Evolutionary conservation across 2,888 invertebrate genomes (phyloP).

Genomic region (Hypomecis atomaria): DNA sequence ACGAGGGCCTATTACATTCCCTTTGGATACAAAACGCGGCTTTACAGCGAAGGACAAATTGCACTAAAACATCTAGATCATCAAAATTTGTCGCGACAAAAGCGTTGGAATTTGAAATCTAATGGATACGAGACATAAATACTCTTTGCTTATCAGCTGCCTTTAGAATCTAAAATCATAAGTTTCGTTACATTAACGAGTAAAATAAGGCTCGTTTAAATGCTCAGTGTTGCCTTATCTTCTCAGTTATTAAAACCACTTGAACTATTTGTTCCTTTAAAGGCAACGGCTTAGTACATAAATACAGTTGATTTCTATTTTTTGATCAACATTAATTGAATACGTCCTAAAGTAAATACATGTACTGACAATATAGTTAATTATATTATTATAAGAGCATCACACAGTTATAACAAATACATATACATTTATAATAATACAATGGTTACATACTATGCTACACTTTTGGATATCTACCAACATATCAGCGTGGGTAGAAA

Average conservation of each 20-base stretch:
- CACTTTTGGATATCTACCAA: no score
- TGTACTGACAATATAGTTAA: constrained; percentile 17
- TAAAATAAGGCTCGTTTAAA: constrained; percentile 23
- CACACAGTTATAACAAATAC: no score
- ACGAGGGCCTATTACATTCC: constrained; percentile 27
- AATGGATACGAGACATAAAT: constrained; percentile 29
- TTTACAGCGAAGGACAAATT: constrained; percentile 23
- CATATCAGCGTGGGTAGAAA: no score
- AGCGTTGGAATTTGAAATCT: constrained; percentile 31
- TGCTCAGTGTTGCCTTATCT: constrained; percentile 26
- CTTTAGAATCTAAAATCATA: constrained; percentile 33
- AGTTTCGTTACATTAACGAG: constrained; percentile 16
- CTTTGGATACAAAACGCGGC: not conserved
- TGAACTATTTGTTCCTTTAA: constrained; percentile 6
- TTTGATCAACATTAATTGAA: constrained; percentile 15
- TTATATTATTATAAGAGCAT: no score
- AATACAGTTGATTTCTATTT: constrained; percentile 27
- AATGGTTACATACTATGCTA: no score
- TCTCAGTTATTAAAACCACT: constrained; percentile 10
- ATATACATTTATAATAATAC: no score
- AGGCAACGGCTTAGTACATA: constrained; percentile 33
- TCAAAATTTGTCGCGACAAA: constrained; percentile 18
- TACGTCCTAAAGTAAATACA: constrained; percentile 17
- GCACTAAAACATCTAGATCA: constrained; percentile 34
- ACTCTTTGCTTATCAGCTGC: constrained; percentile 30